Evolutionary conservation across 2,113 vertebrate genomes (phyloP).

Genomic region (Cisticola juncidis): DNA sequence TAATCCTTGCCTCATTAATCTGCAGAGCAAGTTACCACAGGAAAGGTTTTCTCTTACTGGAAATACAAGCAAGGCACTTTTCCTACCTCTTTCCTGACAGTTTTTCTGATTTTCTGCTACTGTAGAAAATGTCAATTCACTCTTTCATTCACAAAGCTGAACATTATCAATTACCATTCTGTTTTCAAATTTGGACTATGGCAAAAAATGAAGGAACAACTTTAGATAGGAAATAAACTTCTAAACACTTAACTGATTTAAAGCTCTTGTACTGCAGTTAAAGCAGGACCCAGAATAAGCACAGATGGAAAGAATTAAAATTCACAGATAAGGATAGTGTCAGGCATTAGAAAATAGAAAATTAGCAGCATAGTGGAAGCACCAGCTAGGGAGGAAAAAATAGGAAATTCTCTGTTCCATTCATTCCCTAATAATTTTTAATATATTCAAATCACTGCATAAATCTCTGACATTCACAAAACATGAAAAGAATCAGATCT

Average conservation of each 20-base stretch:
- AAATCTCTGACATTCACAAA: background rate
- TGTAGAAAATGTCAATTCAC: background rate
- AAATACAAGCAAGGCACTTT: background rate
- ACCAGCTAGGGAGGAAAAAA: background rate
- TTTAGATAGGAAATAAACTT: background rate
- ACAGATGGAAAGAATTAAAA: background rate
- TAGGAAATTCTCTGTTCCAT: background rate
- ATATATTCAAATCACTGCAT: background rate
- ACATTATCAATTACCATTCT: background rate
- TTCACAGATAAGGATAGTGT: background rate
- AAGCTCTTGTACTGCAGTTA: background rate
- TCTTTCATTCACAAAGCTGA: background rate
- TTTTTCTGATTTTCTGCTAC: background rate
- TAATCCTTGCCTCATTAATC: background rate
- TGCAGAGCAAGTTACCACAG: background rate
- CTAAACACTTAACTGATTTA: background rate
- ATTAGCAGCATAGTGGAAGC: background rate
- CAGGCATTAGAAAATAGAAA: background rate
- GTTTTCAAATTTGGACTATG: background rate
- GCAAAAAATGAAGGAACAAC: background rate
- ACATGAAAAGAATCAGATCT: background rate
- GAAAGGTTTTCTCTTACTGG: background rate
- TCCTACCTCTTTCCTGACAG: background rate
- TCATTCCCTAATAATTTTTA: background rate
- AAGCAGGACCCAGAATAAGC: background rate